phyloP scores from a whole-genome alignment of 1,140 invertebrate genomes.

The Euglossa dilemma region DNA sequence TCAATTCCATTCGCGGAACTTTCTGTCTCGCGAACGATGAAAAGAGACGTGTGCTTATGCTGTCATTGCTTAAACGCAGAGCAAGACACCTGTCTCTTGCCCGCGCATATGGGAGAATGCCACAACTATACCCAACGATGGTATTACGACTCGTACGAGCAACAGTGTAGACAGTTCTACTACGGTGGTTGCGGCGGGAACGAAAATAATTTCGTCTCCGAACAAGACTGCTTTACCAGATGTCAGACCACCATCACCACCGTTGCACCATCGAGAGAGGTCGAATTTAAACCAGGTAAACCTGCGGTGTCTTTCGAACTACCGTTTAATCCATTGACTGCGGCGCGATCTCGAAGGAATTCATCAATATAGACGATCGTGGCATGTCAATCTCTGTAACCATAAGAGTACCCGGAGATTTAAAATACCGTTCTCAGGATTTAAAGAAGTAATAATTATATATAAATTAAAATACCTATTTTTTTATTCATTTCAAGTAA shows the following conservation, averaged over 20 bases:
- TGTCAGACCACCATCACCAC: slow-evolving; percentile 82
- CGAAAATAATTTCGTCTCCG: slow-evolving; percentile 89
- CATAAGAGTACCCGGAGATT: no score
- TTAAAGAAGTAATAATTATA: no score
- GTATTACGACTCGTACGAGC: slow-evolving; percentile 91
- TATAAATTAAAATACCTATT: no score
- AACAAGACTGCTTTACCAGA: slow-evolving; percentile 86
- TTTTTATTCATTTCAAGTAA: no score
- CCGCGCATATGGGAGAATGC: slow-evolving; percentile 90
- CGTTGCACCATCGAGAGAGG: slow-evolving; percentile 60
- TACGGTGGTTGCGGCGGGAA: slow-evolving; percentile 93
- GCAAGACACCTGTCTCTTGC: slow-evolving; percentile 89
- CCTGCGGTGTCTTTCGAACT: background rate
- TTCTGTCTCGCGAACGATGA: background rate
- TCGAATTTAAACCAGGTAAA: slow-evolving; percentile 76
- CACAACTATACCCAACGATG: slow-evolving; percentile 89
- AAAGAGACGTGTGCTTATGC: background rate
- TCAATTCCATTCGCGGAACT: background rate
- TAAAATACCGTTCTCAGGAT: no score
- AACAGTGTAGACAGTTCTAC: slow-evolving; percentile 89
- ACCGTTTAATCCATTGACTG: no score
- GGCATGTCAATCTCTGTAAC: no score
- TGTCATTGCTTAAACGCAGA: slow-evolving; percentile 79
- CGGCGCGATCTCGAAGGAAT: no score
- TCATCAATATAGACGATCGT: no score